phyloP scores from a whole-genome alignment of 2,888 invertebrate genomes.

The Busseola fusca region DNA sequence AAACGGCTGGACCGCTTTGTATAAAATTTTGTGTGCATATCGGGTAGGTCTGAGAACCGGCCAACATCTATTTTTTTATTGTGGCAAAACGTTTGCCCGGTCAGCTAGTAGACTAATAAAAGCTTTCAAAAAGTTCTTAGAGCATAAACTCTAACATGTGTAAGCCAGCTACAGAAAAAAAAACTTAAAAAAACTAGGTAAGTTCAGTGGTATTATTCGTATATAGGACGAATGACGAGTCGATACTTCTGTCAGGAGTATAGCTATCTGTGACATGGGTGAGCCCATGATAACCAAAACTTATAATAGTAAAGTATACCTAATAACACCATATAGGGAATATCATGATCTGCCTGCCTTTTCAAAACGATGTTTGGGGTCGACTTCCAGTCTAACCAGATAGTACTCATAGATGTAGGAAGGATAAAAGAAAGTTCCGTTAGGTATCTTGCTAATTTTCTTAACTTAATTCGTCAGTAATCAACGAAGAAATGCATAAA shows the following conservation, averaged over 20 bases:
- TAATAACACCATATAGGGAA: not conserved
- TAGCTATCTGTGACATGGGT: not conserved
- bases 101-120: too few relatives aligned
- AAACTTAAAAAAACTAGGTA: conserved; percentile 1
- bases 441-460: not conserved
- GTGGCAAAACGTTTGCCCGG: too few relatives aligned
- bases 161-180: conserved; percentile 10
- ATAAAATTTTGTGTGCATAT: too few relatives aligned
- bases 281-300: not conserved
- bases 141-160: too few relatives aligned
- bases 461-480: not conserved
- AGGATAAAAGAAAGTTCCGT: not conserved
- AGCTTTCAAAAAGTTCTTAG: too few relatives aligned
- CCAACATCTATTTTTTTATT: too few relatives aligned
- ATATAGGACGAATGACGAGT: not conserved
- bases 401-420: not conserved
- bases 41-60: too few relatives aligned
- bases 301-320: not conserved
- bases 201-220: not conserved
- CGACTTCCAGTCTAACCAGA: too few relatives aligned
- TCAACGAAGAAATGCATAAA: too few relatives aligned
- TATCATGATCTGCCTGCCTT: too few relatives aligned
- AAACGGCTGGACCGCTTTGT: too few relatives aligned
- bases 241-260: not conserved
- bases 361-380: too few relatives aligned